phyloP scores from a whole-genome alignment of 2,797 vertebrate species.

The Serranus cabrilla region DNA sequence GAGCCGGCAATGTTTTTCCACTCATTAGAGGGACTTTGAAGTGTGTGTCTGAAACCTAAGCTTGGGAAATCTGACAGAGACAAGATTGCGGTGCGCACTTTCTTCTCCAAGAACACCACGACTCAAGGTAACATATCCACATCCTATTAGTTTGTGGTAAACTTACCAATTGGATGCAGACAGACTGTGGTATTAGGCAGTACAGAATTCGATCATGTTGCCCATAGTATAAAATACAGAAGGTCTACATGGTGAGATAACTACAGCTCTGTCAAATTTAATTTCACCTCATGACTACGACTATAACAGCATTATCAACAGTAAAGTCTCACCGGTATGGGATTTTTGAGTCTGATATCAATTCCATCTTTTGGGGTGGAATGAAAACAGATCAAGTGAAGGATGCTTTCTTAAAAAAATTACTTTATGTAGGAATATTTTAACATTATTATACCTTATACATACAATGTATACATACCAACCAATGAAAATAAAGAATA shows the following conservation, averaged over 20 bases:
- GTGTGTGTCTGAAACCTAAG: conserved; percentile 82
- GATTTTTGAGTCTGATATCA: no score
- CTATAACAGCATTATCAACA: conserved; percentile 64
- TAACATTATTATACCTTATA: no score
- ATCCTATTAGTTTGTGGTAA: conserved; percentile 78
- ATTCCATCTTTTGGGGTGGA: no score
- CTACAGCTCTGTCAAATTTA: conserved; percentile 64
- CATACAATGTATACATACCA: no score
- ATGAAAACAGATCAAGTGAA: no score
- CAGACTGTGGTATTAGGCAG: conserved; percentile 65
- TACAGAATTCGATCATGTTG: conserved; percentile 63
- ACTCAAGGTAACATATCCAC: conserved; percentile 83
- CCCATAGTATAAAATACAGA: conserved; percentile 62
- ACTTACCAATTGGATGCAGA: conserved; percentile 71
- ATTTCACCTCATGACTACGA: conserved; percentile 63
- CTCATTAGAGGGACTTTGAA: conserved; percentile 85
- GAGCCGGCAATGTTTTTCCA: conserved; percentile 81
- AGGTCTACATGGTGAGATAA: conserved; percentile 63
- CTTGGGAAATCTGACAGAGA: conserved; percentile 82
- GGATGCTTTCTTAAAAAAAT: no score
- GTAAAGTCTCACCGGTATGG: neutral
- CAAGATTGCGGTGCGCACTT: conserved; percentile 73
- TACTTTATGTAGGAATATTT: no score
- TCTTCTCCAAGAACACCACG: conserved; percentile 74
- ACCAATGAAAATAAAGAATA: no score